phyloP scores from a whole-genome alignment of 37 sponge, comb jelly and placozoan genomes.

The Cladorhizidae sp. region DNA sequence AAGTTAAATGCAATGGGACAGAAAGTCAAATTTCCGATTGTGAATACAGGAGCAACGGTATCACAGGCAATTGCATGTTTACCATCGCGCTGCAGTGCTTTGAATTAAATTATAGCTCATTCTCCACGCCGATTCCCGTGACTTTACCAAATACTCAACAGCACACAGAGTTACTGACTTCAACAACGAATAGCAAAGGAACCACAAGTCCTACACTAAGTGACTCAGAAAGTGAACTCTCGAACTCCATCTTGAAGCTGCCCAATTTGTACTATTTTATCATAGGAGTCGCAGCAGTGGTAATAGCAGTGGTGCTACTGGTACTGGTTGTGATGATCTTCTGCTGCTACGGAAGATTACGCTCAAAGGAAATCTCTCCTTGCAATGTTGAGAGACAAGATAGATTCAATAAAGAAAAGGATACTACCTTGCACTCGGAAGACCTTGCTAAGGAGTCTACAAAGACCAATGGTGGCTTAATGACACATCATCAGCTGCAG shows the following conservation, averaged over 20 bases:
- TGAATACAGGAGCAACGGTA: background rate
- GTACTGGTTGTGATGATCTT: background rate
- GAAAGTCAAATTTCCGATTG: background rate
- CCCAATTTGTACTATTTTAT: background rate
- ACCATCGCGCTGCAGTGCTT: background rate
- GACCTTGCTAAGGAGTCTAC: background rate
- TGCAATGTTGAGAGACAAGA: background rate
- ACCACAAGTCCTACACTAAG: too few relatives aligned
- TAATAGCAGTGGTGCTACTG: background rate
- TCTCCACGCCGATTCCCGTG: too few relatives aligned
- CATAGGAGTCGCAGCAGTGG: background rate
- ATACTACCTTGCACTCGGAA: background rate
- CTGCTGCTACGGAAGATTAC: background rate
- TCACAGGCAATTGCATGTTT: too few relatives aligned
- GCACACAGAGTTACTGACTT: too few relatives aligned
- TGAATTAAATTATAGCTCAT: background rate
- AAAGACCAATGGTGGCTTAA: background rate
- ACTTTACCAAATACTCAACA: too few relatives aligned
- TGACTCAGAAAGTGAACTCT: too few relatives aligned
- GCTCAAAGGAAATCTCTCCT: background rate
- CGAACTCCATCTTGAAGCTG: background rate
- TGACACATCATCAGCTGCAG: constrained; percentile 8
- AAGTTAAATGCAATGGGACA: constrained; percentile 5
- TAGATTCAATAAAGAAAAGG: background rate
- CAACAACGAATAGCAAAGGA: too few relatives aligned